Evolutionary conservation across 2,113 vertebrate species (phyloP).

Genomic region (Leptobrachium ailaonicum): DNA sequence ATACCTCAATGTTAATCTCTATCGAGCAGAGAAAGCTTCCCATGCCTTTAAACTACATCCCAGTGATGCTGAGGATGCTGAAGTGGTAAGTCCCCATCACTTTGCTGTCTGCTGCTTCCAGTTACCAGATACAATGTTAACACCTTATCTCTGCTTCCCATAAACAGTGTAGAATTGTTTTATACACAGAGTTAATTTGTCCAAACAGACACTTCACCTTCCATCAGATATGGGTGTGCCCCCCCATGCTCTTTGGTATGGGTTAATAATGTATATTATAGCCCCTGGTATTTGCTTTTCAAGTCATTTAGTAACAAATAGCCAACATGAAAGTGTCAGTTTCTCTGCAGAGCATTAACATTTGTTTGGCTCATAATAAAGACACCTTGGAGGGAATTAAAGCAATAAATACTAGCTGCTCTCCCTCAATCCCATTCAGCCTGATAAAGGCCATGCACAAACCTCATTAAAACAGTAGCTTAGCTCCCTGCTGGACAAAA

Average conservation of each 20-base stretch:
- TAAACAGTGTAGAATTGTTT: slow-evolving; percentile 10
- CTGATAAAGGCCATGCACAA: slow-evolving; percentile 5
- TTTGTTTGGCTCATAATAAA: slow-evolving; percentile 35
- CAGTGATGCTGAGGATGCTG: neutral
- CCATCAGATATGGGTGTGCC: neutral
- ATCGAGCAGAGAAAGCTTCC: neutral
- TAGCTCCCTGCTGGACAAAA: neutral
- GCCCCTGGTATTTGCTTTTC: slow-evolving; percentile 25
- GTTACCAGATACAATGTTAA: neutral
- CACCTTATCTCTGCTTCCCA: neutral
- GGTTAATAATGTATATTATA: slow-evolving; percentile 24
- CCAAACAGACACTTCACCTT: slow-evolving; percentile 4
- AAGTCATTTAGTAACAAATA: slow-evolving; percentile 28
- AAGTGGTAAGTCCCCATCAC: no score
- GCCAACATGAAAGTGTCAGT: slow-evolving; percentile 31
- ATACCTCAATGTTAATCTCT: no score
- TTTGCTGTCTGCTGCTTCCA: neutral
- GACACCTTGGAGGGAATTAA: slow-evolving; percentile 34
- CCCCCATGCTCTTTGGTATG: slow-evolving; percentile 31
- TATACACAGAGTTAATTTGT: slow-evolving; percentile 21
- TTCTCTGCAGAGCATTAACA: slow-evolving; percentile 29
- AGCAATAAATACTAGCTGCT: slow-evolving; percentile 29
- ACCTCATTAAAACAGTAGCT: slow-evolving; percentile 19
- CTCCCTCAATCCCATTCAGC: neutral
- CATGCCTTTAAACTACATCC: neutral